Evolutionary conservation across 2,888 invertebrate species (phyloP), one percentile per base, ranked within the genome.

Genomic region (Andrena dorsata): DNA sequence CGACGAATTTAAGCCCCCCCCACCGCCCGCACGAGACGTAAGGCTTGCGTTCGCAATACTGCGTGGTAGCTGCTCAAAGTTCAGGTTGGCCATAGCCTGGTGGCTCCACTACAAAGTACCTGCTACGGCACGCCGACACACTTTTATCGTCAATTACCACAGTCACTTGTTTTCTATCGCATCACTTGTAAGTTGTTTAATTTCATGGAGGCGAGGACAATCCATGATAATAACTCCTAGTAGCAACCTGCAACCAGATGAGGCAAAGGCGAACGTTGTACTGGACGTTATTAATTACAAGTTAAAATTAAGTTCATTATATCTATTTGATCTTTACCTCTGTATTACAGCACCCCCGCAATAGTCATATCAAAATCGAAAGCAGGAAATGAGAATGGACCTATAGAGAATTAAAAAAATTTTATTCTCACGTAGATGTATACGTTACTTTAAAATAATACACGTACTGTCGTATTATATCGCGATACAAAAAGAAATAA

Each of bases 21-120:
- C 95, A 92, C 96, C 95, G 92, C 95, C 95, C 94, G 95, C 95
- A 85, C 95, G 95, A 94, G 96, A 95, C 92, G 95, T 95, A 93
- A 96, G 95, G 94, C 96, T 96, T 92, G 95, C 96, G 94, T 97
- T 97, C 94, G 97, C 97, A 95, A 98, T 96, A 95, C 97, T 98
- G 95, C 98, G 96, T 95, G 97, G 97, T 92, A 97, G 96, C 95
- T 97, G 97, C 95, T 97, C 97, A 95, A 97, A 97, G 95, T 98
- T 98, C 96, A 98, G 96, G 96, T 97, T 98, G 95, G 98, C 98
- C 97, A 98, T 98, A 96, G 96, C 97, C 97, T 95, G 95, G 82
- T 91, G 91, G 90, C 92, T 90, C 89, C 92, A 86, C 90, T 90
- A 90, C 89, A 88, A 84, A 84, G 84, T 87, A 90, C 88, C 90